These are phyloP conservation scores for Philereme transversata DNA, from an alignment of 2,888 invertebrate species.

Conservation along the genomic window DNA sequence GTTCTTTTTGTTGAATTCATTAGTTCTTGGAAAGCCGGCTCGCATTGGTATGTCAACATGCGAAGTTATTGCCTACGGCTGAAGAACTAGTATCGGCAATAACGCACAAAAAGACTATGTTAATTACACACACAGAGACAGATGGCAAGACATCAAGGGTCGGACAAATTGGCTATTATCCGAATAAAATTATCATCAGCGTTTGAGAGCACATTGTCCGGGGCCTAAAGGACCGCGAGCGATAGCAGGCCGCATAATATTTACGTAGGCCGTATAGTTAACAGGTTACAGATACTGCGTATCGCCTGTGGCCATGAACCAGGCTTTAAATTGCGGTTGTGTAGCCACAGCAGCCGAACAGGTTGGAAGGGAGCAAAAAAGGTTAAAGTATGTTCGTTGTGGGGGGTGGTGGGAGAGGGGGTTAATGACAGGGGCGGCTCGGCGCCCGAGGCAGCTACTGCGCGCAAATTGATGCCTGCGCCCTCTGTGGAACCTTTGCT, in stretches of 20 bases:
- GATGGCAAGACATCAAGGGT: slow-evolving; percentile 38
- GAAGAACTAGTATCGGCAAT: slow-evolving; percentile 16
- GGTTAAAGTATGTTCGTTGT: slow-evolving; percentile 79
- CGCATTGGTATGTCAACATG: slow-evolving; percentile 21
- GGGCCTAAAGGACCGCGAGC: slow-evolving; percentile 44
- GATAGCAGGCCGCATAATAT: slow-evolving; percentile 63
- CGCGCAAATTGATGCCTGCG: slow-evolving; percentile 82
- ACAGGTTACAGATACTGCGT: slow-evolving; percentile 71
- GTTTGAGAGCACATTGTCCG: slow-evolving; percentile 35
- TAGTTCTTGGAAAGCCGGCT: slow-evolving; percentile 23
- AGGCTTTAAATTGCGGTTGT: slow-evolving; percentile 73
- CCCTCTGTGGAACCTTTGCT: slow-evolving; percentile 80
- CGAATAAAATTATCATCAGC: slow-evolving; percentile 40
- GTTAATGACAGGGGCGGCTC: slow-evolving; percentile 82
- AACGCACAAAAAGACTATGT: slow-evolving; percentile 20
- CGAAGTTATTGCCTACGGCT: slow-evolving; percentile 10
- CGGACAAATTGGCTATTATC: slow-evolving; percentile 40
- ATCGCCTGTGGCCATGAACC: slow-evolving; percentile 81
- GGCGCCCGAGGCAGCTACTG: slow-evolving; percentile 82
- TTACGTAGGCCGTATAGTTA: slow-evolving; percentile 61
- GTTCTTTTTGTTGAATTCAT: slow-evolving; percentile 29
- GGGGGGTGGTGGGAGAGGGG: slow-evolving; percentile 51
- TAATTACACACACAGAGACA: slow-evolving; percentile 37
- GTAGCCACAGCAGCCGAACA: slow-evolving; percentile 79
- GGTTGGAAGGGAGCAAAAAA: slow-evolving; percentile 82